Evolutionary conservation across 2,888 invertebrate genomes (phyloP).

Genomic region (Saturnia japonica): DNA sequence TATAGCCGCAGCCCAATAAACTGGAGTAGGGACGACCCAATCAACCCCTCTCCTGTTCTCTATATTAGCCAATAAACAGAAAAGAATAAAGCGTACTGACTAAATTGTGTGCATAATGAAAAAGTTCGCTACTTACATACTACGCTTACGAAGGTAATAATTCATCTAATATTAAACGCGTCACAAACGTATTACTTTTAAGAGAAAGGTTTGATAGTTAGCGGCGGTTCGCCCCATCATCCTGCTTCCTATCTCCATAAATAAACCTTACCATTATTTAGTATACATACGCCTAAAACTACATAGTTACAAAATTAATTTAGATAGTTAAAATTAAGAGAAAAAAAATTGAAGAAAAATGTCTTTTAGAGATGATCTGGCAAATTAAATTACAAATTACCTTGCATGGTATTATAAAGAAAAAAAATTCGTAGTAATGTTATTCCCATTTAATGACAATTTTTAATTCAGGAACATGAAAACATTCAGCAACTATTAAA

Average conservation of each 20-base stretch:
- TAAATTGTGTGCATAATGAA: constrained; percentile 17
- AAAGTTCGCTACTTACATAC: constrained; percentile 41
- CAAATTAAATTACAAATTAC: neutral
- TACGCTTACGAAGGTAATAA: constrained; percentile 49
- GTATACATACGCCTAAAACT: constrained; percentile 36
- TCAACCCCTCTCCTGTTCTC: neutral
- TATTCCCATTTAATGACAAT: neutral
- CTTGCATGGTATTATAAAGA: too few relatives aligned
- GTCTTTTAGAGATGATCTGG: constrained; percentile 14
- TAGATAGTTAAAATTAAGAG: constrained; percentile 28
- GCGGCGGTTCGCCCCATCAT: constrained; percentile 38
- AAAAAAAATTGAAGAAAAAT: constrained; percentile 24
- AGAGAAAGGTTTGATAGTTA: constrained; percentile 25
- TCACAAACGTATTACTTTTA: constrained; percentile 22
- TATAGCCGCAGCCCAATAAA: neutral
- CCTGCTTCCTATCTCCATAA: constrained; percentile 28
- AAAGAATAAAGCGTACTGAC: neutral
- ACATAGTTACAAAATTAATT: constrained; percentile 32
- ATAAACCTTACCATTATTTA: constrained; percentile 32
- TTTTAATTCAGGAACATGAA: neutral
- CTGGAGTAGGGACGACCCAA: neutral
- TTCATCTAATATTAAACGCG: constrained; percentile 27
- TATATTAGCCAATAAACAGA: neutral
- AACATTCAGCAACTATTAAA: neutral
- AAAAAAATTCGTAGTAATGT: too few relatives aligned